phyloP scores from a whole-genome alignment of 2,797 vertebrate species.

The Coluber constrictor region DNA sequence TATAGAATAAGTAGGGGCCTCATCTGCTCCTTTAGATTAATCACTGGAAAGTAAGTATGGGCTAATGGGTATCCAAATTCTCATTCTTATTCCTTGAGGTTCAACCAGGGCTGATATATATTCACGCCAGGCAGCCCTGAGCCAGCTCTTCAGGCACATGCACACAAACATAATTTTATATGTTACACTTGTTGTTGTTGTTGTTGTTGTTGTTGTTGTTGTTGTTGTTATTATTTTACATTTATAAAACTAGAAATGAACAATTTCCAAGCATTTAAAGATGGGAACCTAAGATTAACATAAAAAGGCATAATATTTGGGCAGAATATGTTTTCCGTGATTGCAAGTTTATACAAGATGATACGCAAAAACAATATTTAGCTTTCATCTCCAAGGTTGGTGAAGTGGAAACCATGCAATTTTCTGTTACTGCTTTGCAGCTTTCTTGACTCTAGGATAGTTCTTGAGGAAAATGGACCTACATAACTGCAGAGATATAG shows the following conservation, averaged over 20 bases:
- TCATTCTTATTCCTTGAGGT: neutral
- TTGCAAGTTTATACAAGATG: slow-evolving; percentile 42
- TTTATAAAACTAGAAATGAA: neutral
- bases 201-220: neutral
- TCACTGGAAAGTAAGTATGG: neutral
- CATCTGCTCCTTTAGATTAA: neutral
- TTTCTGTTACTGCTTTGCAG: slow-evolving; percentile 45
- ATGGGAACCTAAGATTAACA: slow-evolving; percentile 30
- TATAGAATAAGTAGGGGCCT: neutral
- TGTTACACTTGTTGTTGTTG: neutral
- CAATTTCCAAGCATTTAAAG: slow-evolving; percentile 34
- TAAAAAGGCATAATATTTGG: slow-evolving; percentile 44
- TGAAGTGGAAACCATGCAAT: slow-evolving; percentile 59
- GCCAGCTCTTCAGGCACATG: neutral
- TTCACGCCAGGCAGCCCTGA: neutral
- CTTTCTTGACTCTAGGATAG: slow-evolving; percentile 42
- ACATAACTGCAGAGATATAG: slow-evolving; percentile 16
- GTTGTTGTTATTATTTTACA: neutral
- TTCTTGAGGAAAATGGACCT: slow-evolving; percentile 48
- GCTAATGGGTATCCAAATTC: no score
- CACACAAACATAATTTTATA: slow-evolving; percentile 16
- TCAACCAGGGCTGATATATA: neutral
- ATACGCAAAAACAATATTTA: slow-evolving; percentile 55
- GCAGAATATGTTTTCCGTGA: slow-evolving; percentile 22
- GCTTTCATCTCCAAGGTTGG: slow-evolving; percentile 48